Conservation (phyloP, 2,888 invertebrate genomes). For the Arenicola marina region DNA sequence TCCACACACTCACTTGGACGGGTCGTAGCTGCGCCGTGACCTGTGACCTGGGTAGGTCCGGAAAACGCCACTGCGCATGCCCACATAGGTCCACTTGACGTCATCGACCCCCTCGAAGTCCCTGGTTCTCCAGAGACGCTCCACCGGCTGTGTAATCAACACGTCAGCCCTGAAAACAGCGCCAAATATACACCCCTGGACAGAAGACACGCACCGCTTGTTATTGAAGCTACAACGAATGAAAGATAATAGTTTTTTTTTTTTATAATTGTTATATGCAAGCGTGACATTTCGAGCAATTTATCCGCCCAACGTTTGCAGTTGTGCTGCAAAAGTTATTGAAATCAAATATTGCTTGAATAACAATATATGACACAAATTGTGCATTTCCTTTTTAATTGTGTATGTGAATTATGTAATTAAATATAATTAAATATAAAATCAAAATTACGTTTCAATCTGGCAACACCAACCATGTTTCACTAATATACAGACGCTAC, state of each 20-base stretch:
- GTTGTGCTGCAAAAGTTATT: too few species aligned
- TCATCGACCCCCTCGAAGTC: conserved; percentile 59
- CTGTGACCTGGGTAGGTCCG: conserved; percentile 62
- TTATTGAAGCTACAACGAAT: too few species aligned
- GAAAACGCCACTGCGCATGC: conserved; percentile 62
- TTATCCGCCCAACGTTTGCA: too few species aligned
- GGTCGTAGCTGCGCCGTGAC: conserved; percentile 59
- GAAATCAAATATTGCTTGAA: too few species aligned
- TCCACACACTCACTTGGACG: too few species aligned
- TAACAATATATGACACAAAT: too few species aligned
- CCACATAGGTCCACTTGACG: conserved; percentile 62
- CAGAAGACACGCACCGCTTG: background rate
- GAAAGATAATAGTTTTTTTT: background rate
- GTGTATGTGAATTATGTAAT: background rate
- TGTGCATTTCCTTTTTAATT: too few species aligned
- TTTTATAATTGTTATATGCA: background rate
- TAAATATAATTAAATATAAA: background rate
- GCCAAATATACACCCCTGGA: background rate
- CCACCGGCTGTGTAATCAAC: conserved; percentile 60
- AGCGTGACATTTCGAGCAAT: too few species aligned
- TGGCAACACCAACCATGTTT: too few species aligned
- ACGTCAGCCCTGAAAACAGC: conserved; percentile 56
- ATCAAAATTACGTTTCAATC: too few species aligned
- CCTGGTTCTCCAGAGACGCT: conserved; percentile 57
- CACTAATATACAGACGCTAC: too few species aligned